These are phyloP conservation scores for Anoplophora glabripennis DNA, from an alignment of 1,140 invertebrate genomes.

Conservation along the genomic window DNA sequence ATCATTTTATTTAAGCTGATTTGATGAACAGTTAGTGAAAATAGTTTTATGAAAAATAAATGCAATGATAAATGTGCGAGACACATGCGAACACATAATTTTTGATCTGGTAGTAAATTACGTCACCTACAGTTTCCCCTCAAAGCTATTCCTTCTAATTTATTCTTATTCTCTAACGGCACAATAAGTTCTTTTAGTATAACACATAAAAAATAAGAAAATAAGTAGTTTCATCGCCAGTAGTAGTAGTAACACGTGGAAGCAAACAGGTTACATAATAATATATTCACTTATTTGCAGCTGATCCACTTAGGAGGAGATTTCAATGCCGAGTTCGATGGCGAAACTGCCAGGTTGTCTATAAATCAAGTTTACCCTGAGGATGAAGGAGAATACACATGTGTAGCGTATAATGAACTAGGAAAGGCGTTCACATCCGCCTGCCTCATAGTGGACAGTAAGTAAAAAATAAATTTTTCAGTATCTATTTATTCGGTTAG, in stretches of 20 bases:
- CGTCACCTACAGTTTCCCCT: too few relatives aligned
- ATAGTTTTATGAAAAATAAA: too few relatives aligned
- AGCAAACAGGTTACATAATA: conserved; percentile 4
- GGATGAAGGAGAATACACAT: conserved; percentile 87
- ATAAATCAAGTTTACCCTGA: conserved; percentile 79
- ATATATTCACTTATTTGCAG: conserved; percentile 49
- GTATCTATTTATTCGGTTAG: too few relatives aligned
- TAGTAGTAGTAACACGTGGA: not conserved
- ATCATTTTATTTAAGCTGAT: too few relatives aligned
- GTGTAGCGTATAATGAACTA: conserved; percentile 75
- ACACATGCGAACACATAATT: too few relatives aligned
- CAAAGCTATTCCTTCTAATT: too few relatives aligned
- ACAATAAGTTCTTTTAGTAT: not conserved
- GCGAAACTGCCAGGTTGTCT: conserved; percentile 63
- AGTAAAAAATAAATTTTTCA: conserved; percentile 33
- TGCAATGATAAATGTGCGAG: too few relatives aligned
- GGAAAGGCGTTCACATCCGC: conserved; percentile 77
- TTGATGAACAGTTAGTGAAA: too few relatives aligned
- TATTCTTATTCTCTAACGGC: too few relatives aligned
- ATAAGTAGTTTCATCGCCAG: not conserved
- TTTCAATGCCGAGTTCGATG: conserved; percentile 66
- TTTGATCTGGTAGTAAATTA: too few relatives aligned
- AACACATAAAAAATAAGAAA: not conserved
- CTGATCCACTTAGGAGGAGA: conserved; percentile 65
- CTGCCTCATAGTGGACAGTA: conserved; percentile 77